Conservation (phyloP, 2,888 invertebrate species). For the Dryobotodes eremita region DNA sequence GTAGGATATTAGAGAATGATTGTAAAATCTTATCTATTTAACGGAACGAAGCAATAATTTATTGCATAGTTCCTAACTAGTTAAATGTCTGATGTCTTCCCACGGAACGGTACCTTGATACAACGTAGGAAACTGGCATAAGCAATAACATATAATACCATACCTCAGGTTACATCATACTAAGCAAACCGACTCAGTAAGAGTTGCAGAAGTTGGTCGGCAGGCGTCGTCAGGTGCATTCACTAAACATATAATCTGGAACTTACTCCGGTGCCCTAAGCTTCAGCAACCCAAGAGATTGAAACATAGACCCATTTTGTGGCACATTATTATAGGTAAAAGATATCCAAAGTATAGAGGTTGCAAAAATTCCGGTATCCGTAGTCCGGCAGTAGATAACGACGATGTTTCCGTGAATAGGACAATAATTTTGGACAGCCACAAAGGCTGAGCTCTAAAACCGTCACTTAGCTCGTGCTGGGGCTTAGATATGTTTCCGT, state of each 20-base stretch:
- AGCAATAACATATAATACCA: no score
- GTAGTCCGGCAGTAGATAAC: neutral
- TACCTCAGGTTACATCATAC: no score
- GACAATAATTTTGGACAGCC: neutral
- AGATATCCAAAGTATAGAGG: no score
- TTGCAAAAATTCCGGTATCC: neutral
- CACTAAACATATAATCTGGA: neutral
- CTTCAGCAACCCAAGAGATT: neutral
- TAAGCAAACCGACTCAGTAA: neutral
- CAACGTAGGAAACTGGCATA: no score
- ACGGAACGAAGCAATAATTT: neutral
- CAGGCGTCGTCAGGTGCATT: slow-evolving; percentile 15
- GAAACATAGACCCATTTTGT: neutral
- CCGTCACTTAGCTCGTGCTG: neutral
- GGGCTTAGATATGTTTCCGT: neutral
- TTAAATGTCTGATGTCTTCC: no score
- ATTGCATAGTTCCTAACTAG: no score
- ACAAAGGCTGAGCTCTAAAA: neutral
- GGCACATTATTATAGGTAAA: neutral
- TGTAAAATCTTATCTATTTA: neutral
- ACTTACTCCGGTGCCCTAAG: no score
- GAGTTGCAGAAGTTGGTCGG: slow-evolving; percentile 2
- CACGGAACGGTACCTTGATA: no score
- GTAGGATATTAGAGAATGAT: neutral
- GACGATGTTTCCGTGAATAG: neutral